phyloP scores from a whole-genome alignment of 2,797 vertebrate genomes.

The Ispidina lecontei region DNA sequence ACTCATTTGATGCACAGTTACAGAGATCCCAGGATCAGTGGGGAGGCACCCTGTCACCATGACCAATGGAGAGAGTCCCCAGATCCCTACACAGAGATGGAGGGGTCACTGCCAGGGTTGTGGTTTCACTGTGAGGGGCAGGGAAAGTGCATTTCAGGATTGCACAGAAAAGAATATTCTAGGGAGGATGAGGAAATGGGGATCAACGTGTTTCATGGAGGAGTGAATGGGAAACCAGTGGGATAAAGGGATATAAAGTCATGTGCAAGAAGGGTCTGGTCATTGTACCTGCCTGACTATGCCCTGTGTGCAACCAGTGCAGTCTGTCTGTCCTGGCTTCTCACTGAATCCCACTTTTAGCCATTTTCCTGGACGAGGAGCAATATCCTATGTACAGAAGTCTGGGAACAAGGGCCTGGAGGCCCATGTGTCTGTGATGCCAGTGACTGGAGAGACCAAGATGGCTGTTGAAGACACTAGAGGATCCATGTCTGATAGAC shows the following conservation, averaged over 20 bases:
- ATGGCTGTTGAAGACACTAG: neutral
- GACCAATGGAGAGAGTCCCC: fast-evolving
- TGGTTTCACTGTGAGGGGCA: fast-evolving
- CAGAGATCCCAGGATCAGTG: neutral
- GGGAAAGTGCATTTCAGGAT: neutral
- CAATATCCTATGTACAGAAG: neutral
- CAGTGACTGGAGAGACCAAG: neutral
- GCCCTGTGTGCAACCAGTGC: neutral
- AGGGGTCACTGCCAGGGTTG: neutral
- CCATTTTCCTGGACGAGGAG: fast-evolving
- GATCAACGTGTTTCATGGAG: neutral
- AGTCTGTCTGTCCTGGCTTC: neutral
- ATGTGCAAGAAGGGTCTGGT: neutral
- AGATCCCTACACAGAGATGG: neutral
- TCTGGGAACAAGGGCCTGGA: no score
- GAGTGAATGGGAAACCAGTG: neutral
- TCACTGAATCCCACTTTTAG: neutral
- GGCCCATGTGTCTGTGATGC: fast-evolving
- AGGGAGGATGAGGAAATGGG: neutral
- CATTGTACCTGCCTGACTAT: neutral
- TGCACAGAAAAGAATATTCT: fast-evolving
- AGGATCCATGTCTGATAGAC: neutral
- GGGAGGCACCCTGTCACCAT: no score
- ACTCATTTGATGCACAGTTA: neutral
- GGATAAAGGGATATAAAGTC: neutral